Evolutionary conservation across 2,797 vertebrate genomes (phyloP).

Genomic region (Synanceia verrucosa): DNA sequence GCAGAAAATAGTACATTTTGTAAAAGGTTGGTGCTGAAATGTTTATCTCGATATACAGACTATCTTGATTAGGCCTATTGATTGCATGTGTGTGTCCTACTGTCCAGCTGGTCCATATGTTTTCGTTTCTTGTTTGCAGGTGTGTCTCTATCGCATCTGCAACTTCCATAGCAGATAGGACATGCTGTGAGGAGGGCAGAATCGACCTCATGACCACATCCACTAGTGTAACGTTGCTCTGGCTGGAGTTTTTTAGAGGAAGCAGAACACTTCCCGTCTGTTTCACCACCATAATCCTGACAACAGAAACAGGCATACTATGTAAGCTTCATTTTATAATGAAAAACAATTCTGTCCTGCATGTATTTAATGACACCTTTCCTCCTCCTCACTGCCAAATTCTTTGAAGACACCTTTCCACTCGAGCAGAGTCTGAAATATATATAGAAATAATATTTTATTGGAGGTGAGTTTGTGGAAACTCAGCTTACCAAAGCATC

Average conservation of each 20-base stretch:
- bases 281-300: slow-evolving; percentile 80
- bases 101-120: slow-evolving; percentile 79
- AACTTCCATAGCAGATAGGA: slow-evolving; percentile 70
- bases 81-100: slow-evolving; percentile 55
- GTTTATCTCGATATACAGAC: too few relatives aligned
- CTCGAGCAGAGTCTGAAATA: slow-evolving; percentile 70
- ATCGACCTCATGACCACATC: slow-evolving; percentile 75
- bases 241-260: slow-evolving; percentile 23
- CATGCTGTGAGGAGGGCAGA: slow-evolving; percentile 60
- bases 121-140: slow-evolving; percentile 52
- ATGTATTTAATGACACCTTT: slow-evolving; percentile 62
- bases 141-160: slow-evolving; percentile 59
- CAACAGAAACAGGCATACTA: background rate
- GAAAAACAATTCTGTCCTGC: background rate
- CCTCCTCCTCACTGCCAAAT: slow-evolving; percentile 65
- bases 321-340: background rate
- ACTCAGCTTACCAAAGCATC: background rate
- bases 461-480: background rate
- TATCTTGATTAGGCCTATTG: background rate
- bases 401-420: slow-evolving; percentile 71
- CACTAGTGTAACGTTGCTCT: slow-evolving; percentile 69
- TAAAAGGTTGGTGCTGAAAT: background rate
- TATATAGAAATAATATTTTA: background rate
- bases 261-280: slow-evolving; percentile 50
- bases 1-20: background rate